These are phyloP conservation scores for Microplitis manilae DNA, from an alignment of 2,888 invertebrate genomes.

Conservation along the genomic window DNA sequence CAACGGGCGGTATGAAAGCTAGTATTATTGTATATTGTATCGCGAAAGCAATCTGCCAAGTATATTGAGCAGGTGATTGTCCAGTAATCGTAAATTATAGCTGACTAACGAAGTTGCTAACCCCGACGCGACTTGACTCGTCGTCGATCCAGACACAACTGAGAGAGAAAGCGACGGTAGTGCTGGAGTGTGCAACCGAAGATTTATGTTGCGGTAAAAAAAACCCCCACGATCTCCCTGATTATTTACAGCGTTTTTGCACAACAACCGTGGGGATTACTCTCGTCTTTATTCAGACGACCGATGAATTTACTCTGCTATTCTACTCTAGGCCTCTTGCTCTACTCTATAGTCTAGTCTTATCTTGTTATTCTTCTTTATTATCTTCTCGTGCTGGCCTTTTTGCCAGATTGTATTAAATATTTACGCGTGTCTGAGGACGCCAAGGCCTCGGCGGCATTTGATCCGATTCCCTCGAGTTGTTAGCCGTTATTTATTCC, in stretches of 20 bases:
- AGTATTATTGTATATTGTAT: background rate
- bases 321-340: background rate
- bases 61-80: slow-evolving; percentile 48
- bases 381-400: slow-evolving; percentile 8
- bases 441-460: slow-evolving; percentile 18
- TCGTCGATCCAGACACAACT: background rate
- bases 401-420: slow-evolving; percentile 1
- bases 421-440: slow-evolving; percentile 14
- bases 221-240: slow-evolving; percentile 51
- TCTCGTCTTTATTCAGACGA: slow-evolving; percentile 33
- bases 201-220: slow-evolving; percentile 59
- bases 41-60: slow-evolving; percentile 31
- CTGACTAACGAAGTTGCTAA: slow-evolving; percentile 63
- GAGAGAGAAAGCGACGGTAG: slow-evolving; percentile 1
- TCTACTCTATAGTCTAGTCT: background rate
- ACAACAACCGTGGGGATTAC: slow-evolving; percentile 25
- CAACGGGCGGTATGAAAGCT: background rate
- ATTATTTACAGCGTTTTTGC: slow-evolving; percentile 58
- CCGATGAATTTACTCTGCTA: slow-evolving; percentile 28
- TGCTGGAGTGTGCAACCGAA: slow-evolving; percentile 45
- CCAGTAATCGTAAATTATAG: slow-evolving; percentile 59
- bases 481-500: background rate
- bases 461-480: slow-evolving; percentile 22
- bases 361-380: background rate
- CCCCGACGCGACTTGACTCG: slow-evolving; percentile 31